Evolutionary conservation across 1,140 invertebrate species (phyloP), one percentile per base, ranked within the genome.

Genomic region (Aphelinus certus): DNA sequence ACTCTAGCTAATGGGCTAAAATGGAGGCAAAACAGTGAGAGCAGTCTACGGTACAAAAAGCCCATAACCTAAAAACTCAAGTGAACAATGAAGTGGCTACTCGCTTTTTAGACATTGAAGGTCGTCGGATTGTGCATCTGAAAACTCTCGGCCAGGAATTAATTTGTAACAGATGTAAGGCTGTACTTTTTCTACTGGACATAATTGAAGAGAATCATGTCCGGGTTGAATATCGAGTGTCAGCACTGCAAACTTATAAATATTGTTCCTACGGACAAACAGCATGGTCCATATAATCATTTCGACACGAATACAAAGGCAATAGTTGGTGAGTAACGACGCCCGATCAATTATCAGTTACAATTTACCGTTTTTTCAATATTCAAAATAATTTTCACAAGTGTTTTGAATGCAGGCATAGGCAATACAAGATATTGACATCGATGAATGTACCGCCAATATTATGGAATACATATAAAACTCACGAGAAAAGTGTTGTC

Each of bases 341-440:
- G 26, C 26, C 26, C 26, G 26, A 26, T 26, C 26, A 26, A 26
- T 26, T 26, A 26, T 26, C 26, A 26, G 26, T 26, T 26, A 26
- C 26, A 26, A 26, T 26, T 26, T 26, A 26, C 26, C 26, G 26
- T 26, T 26, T 26, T 26, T 26, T 26, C 26, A 26, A 26, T 26
- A 26, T 26, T 26, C 3, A 26, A 10, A 10, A 10, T 58, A 3
- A 58, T 58, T 58, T 7, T 58, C n/a, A 7, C n/a, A 58, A 6
- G 4, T 53, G 9, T 53, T 53, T 53, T 9, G 51, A 6, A 53
- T 53, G 9, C 9, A 76, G 76, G 76, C 61, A 43, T 45, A 68
- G 73, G 26, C 9, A 65, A 48, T 73, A 77, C 56, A 77, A 77
- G 64, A n/a, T 77, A n/a, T 69, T 77, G 10, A 48, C 71, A 56